phyloP scores from a whole-genome alignment of 2,888 invertebrate species.

The Cepaea hortensis region DNA sequence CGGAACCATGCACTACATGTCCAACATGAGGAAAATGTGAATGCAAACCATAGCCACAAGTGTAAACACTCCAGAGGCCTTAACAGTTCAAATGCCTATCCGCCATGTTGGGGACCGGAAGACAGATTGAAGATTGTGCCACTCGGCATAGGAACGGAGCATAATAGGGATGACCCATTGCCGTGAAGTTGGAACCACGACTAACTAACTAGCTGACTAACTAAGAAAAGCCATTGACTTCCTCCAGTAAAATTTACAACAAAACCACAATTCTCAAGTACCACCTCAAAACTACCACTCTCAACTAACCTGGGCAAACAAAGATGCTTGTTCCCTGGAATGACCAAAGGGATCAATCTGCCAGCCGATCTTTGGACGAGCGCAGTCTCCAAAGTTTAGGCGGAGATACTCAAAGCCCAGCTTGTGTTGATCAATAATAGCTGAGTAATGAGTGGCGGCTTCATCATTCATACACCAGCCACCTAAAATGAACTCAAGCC shows the following conservation, averaged over 20 bases:
- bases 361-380: constrained; percentile 86
- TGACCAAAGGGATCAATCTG: constrained; percentile 93
- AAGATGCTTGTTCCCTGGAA: constrained; percentile 88
- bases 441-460: constrained; percentile 78
- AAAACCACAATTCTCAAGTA: not conserved
- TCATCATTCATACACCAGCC: constrained; percentile 80
- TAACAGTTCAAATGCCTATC: too few species aligned
- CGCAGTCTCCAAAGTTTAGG: constrained; percentile 80
- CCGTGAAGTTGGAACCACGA: too few species aligned
- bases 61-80: too few species aligned
- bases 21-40: too few species aligned
- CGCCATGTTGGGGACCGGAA: too few species aligned
- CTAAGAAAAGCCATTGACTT: too few species aligned
- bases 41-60: too few species aligned
- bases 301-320: constrained; percentile 77
- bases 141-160: too few species aligned
- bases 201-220: too few species aligned
- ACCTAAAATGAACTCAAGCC: constrained; percentile 77
- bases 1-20: too few species aligned
- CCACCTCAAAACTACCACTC: not conserved
- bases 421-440: constrained; percentile 79
- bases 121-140: too few species aligned
- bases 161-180: too few species aligned
- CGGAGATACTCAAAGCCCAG: constrained; percentile 78
- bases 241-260: not conserved